Evolutionary conservation across 2,797 vertebrate genomes (phyloP), one percentile per base, ranked within the genome.

Genomic region (Peromyscus nudipes): DNA sequence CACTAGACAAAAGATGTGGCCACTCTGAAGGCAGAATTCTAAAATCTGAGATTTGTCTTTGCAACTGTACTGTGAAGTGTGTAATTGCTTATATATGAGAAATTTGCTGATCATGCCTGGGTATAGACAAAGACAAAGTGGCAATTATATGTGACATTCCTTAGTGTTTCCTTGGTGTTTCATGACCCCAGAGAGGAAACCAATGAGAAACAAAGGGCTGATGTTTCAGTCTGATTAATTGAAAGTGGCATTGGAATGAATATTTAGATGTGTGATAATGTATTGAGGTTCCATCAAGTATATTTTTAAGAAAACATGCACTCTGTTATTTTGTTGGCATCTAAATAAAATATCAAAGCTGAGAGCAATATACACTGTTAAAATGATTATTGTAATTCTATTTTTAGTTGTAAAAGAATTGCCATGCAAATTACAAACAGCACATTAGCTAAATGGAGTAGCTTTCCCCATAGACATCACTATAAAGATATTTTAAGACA

Each of bases 401-500:
- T 62, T 96, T 95, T 96, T 89, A 92, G 67, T 86, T 52, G 43
- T 79, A 60, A 93, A 95, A 89, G 37, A 14, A 96, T 82, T 55
- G 83, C 12, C 27, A 73, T 46, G n/a, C 55, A 96, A 87, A 88
- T 93, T 93, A 96, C 14, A 91, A 77, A 90, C 49, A 88, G 5
- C 46, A 71, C 64, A 77, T 85, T 85, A 88, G 49, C 89, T 96
- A 94, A 91, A 90, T 64, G 25, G 57, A 94, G 6, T 77, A 23
- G 14, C 9, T 29, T 64, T 4, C 0, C 0, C 9, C 43, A 19
- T 34, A 71, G 57, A 71, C 31, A 95, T 81, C 67, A 89, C 55
- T 88, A 43, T 93, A 90, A 93, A 95, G 49, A 23, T 88, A 88
- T 94, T 92, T 96, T 87, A 96, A 60, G 79, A 87, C 14, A 81